phyloP scores from a whole-genome alignment of 2,797 vertebrate genomes.

The Agapornis canus region DNA sequence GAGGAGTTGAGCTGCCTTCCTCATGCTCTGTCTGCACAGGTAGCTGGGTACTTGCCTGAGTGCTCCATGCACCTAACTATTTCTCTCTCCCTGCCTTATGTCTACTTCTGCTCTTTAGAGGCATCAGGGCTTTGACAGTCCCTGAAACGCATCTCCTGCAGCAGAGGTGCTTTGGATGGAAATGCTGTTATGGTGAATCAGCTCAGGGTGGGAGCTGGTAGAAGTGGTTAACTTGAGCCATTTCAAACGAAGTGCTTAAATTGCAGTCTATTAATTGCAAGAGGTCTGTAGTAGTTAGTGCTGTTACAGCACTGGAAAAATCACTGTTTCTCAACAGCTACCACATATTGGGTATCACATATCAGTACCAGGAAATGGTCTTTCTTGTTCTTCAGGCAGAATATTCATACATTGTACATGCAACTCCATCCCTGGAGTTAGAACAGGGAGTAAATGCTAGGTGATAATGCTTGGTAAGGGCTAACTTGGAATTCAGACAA shows the following conservation, averaged over 20 bases:
- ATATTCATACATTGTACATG: background rate
- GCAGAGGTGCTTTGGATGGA: background rate
- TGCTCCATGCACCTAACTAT: background rate
- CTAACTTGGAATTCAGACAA: background rate
- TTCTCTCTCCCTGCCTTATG: background rate
- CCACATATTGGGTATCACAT: background rate
- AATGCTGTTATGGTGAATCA: background rate
- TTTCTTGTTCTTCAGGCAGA: background rate
- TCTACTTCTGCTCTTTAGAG: constrained; percentile 1
- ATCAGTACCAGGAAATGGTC: background rate
- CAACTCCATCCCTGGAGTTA: background rate
- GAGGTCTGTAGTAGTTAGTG: background rate
- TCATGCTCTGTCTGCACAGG: rapidly evolving
- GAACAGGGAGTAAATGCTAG: background rate
- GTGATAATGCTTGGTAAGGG: background rate
- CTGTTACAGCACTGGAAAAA: background rate
- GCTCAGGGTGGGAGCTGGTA: background rate
- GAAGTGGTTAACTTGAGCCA: background rate
- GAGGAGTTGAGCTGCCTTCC: background rate
- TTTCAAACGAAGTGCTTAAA: background rate
- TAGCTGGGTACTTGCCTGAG: background rate
- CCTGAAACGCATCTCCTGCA: background rate
- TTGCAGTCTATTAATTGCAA: background rate
- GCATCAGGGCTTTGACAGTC: background rate
- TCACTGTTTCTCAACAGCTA: background rate